Conservation (phyloP, 1,140 invertebrate species). For the Pomacea maculata region DNA sequence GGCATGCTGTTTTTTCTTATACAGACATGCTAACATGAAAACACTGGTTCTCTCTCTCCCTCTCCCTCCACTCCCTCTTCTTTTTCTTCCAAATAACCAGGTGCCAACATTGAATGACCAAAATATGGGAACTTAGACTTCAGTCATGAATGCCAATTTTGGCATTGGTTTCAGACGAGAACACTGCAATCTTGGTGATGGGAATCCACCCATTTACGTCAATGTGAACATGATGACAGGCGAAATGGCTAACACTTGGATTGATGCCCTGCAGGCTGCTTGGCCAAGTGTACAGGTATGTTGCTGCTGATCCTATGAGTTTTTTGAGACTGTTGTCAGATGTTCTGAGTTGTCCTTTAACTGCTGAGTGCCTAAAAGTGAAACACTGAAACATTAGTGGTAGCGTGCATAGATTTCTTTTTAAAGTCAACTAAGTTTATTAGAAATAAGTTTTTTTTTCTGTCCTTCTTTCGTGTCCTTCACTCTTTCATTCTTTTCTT, state of each 20-base stretch:
- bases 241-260: slow-evolving; percentile 73
- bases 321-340: background rate
- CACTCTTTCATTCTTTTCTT: too few relatives aligned
- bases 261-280: slow-evolving; percentile 76
- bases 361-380: too few relatives aligned
- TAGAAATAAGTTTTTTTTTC: background rate
- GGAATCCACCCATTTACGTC: slow-evolving; percentile 76
- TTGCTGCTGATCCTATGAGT: background rate
- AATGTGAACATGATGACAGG: slow-evolving; percentile 79
- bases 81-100: too few relatives aligned
- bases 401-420: too few relatives aligned
- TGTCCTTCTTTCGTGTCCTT: background rate
- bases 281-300: slow-evolving; percentile 73
- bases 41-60: background rate
- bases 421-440: background rate
- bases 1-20: background rate
- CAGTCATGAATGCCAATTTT: background rate
- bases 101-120: too few relatives aligned
- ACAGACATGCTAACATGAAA: background rate
- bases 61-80: too few relatives aligned
- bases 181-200: slow-evolving; percentile 72
- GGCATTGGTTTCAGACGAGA: slow-evolving; percentile 61
- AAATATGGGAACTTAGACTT: too few relatives aligned
- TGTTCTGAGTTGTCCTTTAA: background rate
- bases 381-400: too few relatives aligned